Evolutionary conservation across 2,797 vertebrate genomes (phyloP).

Genomic region (Dromococcyx pavoninus): DNA sequence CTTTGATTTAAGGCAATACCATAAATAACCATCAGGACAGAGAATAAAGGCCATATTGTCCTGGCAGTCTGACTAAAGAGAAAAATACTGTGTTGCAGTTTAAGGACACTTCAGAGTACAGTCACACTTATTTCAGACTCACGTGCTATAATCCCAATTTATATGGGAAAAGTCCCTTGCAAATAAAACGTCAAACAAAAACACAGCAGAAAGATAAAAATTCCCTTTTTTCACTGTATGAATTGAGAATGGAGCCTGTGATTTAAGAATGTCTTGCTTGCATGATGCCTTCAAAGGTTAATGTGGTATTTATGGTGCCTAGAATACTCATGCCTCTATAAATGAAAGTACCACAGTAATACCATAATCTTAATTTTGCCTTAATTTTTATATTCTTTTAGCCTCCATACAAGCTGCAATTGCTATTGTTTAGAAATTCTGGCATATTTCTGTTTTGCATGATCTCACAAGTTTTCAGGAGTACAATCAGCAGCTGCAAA

Average conservation of each 20-base stretch:
- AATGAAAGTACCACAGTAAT: background rate
- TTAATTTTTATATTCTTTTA: background rate
- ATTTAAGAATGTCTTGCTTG: background rate
- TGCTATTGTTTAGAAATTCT: background rate
- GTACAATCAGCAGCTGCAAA: background rate
- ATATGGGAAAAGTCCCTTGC: background rate
- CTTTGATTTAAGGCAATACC: background rate
- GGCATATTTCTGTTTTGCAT: background rate
- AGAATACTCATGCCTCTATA: accelerated
- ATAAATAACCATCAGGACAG: background rate
- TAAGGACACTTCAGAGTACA: background rate
- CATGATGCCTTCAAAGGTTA: background rate
- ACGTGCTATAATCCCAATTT: accelerated
- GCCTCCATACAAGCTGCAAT: background rate
- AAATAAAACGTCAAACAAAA: background rate
- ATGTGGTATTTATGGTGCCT: background rate
- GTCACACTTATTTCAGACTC: background rate
- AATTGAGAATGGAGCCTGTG: background rate
- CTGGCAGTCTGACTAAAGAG: background rate
- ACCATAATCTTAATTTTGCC: background rate
- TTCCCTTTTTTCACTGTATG: accelerated
- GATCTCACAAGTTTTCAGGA: background rate
- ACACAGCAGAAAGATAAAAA: background rate
- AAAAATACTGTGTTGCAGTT: background rate
- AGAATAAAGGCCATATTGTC: background rate